Conservation (phyloP, 2,888 invertebrate species). For the Pegoplata infirma region DNA sequence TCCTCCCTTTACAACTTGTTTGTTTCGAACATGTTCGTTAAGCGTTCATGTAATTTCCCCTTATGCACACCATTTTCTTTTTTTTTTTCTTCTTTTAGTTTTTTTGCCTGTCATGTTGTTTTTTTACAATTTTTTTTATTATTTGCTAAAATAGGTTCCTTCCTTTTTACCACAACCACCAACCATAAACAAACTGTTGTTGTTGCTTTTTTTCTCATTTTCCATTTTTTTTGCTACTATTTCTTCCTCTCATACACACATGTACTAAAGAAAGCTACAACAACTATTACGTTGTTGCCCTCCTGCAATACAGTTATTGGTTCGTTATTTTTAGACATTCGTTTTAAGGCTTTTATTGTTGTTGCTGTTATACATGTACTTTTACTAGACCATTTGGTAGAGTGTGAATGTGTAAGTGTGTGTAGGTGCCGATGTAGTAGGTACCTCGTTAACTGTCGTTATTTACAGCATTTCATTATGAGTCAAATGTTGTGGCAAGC, state of each 20-base stretch:
- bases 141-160: conserved; percentile 49
- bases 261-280: conserved; percentile 15
- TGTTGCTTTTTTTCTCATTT: conserved; percentile 29
- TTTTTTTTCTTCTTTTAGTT: conserved; percentile 33
- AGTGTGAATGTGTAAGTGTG: not conserved
- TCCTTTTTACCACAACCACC: conserved; percentile 53
- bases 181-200: conserved; percentile 35
- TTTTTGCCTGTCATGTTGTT: conserved; percentile 27
- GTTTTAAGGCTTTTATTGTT: conserved; percentile 14
- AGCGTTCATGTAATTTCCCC: conserved; percentile 48
- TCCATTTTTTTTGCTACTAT: conserved; percentile 4
- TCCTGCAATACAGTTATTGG: conserved; percentile 11
- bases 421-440: conserved; percentile 40
- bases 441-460: conserved; percentile 58
- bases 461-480: conserved; percentile 55
- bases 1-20: conserved; percentile 57
- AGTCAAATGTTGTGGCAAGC: conserved; percentile 44
- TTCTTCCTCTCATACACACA: conserved; percentile 40
- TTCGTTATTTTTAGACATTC: not conserved
- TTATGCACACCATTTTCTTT: conserved; percentile 34
- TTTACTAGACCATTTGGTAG: conserved; percentile 31
- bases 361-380: conserved; percentile 46
- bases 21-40: conserved; percentile 17
- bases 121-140: conserved; percentile 16
- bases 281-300: not conserved